Percentiles rank a stretch among this genome's conserved stretches.
Conservation (phyloP, 2,797 vertebrate genomes). For the Malurus splendens region DNA sequence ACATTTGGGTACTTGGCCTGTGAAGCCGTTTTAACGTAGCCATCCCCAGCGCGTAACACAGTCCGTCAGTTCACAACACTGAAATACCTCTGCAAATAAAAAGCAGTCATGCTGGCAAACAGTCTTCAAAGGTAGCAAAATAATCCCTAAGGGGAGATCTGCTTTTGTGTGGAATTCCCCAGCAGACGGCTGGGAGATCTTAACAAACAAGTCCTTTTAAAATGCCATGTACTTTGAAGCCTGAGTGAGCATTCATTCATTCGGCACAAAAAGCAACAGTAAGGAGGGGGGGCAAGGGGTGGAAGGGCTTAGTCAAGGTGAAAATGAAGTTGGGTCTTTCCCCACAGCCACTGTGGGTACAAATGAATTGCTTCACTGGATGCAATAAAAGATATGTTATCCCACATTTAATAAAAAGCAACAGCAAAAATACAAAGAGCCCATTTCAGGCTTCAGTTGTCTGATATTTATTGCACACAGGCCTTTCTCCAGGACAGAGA, state of each 20-base stretch:
- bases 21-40: not conserved
- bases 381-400: slow-evolving; percentile 28
- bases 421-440: slow-evolving; percentile 30
- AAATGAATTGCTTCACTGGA: slow-evolving; percentile 18
- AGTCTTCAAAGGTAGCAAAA: slow-evolving; percentile 13
- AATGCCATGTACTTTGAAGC: slow-evolving; percentile 27
- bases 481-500: not conserved
- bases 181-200: slow-evolving; percentile 20
- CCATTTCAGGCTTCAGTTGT: slow-evolving; percentile 6
- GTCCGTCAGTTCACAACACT: not conserved
- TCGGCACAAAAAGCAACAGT: slow-evolving; percentile 14
- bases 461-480: not conserved
- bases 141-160: slow-evolving; percentile 19
- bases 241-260: slow-evolving; percentile 38
- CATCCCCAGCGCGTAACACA: fast-evolving
- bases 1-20: not conserved
- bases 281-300: not conserved
- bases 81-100: slow-evolving; percentile 46
- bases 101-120: slow-evolving; percentile 28
- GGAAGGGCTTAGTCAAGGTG: slow-evolving; percentile 4
- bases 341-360: not conserved
- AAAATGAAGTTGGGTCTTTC: slow-evolving; percentile 20
- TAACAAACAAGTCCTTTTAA: slow-evolving; percentile 30
- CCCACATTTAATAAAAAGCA: slow-evolving; percentile 43
- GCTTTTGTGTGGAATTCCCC: slow-evolving; percentile 35